Percentiles rank a stretch among this genome's conserved stretches.
Conservation (phyloP, 2,888 invertebrate species). For the Trichogramma evanescens region DNA sequence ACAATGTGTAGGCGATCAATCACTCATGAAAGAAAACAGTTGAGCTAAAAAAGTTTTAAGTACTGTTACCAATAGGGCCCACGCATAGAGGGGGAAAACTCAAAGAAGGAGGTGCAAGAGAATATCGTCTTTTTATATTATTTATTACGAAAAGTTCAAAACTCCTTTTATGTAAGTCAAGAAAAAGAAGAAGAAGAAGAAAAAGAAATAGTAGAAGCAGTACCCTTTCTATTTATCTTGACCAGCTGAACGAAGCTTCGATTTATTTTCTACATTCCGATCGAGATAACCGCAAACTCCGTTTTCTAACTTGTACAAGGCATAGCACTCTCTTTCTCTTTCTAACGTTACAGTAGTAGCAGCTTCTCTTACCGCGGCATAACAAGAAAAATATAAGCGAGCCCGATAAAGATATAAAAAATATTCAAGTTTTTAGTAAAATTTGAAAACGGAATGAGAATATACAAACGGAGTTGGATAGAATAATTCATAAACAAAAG, state of each 20-base stretch:
- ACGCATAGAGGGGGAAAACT: neutral
- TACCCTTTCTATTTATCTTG: slow-evolving; percentile 11
- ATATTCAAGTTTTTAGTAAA: too few species aligned
- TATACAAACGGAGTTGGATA: too few species aligned
- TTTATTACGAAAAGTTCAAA: neutral
- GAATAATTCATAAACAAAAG: too few species aligned
- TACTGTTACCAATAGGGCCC: too few species aligned
- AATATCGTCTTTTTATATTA: slow-evolving; percentile 7
- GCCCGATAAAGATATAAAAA: too few species aligned
- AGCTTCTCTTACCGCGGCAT: too few species aligned
- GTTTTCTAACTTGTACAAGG: neutral
- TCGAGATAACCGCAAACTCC: slow-evolving; percentile 15
- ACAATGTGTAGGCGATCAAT: too few species aligned
- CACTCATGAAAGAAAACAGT: too few species aligned
- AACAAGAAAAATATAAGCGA: too few species aligned
- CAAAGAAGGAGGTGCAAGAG: neutral
- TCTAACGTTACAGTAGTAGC: too few species aligned
- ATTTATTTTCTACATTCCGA: slow-evolving; percentile 18
- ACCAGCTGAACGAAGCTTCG: slow-evolving; percentile 10
- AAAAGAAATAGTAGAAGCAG: neutral
- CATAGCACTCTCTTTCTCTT: neutral
- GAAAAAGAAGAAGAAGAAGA: neutral
- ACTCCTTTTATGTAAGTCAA: neutral
- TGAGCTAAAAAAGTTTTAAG: too few species aligned
- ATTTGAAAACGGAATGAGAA: too few species aligned